Evolutionary conservation across 2,113 vertebrate species (phyloP).

Genomic region (Diphyllodes magnificus): DNA sequence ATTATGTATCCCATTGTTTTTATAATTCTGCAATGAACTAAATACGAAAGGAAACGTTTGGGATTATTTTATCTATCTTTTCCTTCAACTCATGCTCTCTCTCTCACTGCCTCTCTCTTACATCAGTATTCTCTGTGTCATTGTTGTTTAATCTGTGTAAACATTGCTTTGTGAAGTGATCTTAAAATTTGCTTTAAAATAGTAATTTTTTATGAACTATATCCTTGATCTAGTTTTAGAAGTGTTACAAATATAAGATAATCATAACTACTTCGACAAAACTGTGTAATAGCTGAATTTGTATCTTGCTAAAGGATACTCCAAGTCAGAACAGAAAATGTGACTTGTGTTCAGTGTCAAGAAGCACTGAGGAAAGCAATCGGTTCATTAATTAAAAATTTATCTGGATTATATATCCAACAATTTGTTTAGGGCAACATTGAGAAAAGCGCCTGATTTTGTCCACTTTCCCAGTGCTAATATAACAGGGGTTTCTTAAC

Average conservation of each 20-base stretch:
- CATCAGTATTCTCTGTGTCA: accelerated
- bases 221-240: background rate
- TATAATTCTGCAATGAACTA: background rate
- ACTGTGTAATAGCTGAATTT: background rate
- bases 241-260: background rate
- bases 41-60: background rate
- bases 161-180: background rate
- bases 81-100: background rate
- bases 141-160: background rate
- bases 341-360: background rate
- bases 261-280: background rate
- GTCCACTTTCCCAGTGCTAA: background rate
- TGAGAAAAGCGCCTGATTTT: background rate
- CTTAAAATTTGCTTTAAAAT: background rate
- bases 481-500: background rate
- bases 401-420: background rate
- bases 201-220: background rate
- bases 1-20: background rate
- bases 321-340: background rate
- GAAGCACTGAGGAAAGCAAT: background rate
- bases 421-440: background rate
- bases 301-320: background rate
- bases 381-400: background rate
- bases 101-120: background rate
- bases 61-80: background rate